Conservation (phyloP, 2,888 invertebrate species). For the Conomelus anceps region DNA sequence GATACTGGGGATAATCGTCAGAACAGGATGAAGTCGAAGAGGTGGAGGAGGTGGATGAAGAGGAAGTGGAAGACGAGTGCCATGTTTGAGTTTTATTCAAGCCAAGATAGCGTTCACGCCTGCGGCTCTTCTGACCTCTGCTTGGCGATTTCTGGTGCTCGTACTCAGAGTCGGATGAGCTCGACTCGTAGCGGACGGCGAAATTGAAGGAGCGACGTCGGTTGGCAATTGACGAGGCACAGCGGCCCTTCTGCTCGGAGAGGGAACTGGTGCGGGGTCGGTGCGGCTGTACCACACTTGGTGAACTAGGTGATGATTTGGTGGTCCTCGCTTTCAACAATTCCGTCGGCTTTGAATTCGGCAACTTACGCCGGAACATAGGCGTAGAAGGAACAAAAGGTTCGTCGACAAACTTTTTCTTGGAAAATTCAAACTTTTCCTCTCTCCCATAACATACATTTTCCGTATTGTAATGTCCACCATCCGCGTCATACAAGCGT, state of each 20-base stretch:
- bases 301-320: constrained; percentile 24
- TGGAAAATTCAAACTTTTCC: constrained; percentile 21
- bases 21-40: constrained; percentile 31
- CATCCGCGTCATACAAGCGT: neutral
- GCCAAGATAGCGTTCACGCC: neutral
- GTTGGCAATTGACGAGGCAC: constrained; percentile 1
- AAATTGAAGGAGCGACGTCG: constrained; percentile 30
- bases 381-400: constrained; percentile 22
- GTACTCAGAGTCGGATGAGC: constrained; percentile 39
- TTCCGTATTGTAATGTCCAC: neutral
- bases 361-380: constrained; percentile 22
- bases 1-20: constrained; percentile 39
- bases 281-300: constrained; percentile 19
- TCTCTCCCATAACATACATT: neutral
- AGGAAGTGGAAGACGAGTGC: constrained; percentile 27
- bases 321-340: constrained; percentile 17
- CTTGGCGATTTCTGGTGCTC: constrained; percentile 19
- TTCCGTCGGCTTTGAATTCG: constrained; percentile 18
- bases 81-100: constrained; percentile 9
- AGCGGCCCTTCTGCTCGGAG: constrained; percentile 21
- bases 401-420: constrained; percentile 20
- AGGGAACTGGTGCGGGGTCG: constrained; percentile 19
- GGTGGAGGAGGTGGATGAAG: constrained; percentile 30
- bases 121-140: constrained; percentile 21
- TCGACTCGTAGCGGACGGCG: constrained; percentile 36